Base-by-base conservation (phyloP, 2,797 vertebrate species). In the Pogonophryne albipinna region DNA sequence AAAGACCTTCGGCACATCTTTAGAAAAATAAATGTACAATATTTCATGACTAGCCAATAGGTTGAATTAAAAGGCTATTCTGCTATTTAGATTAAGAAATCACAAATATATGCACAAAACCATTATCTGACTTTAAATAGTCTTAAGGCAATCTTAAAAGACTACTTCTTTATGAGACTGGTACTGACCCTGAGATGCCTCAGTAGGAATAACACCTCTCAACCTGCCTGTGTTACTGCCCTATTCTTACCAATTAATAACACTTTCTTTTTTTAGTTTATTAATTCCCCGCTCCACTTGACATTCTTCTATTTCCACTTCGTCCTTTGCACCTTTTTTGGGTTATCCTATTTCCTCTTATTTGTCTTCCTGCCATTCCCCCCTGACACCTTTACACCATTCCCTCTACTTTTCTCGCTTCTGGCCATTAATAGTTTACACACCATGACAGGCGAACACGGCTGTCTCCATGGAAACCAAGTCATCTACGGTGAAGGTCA, bases 221-320 rank as follows among this genome's bases (percentile, higher is more conserved):
- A 66, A 79, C 58, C 65, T 17, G 27, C 49, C 66, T 51, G 7
- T 70, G 67, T 65, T 69, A 51, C 59, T 42, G 44, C 12, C 15
- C 60, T 46, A 7, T 45, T 86, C 64, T 31, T 14, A 66, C 71
- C 63, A 79, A 66, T 87, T 79, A 88, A 57, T 56, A 58, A 11
- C 55, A 70, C 51, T 52, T 7, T 38, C 34, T 38, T 38, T 9
- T 38, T 38, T 38, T 38, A 6, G 6, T 53, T 12, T 17, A 34
- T 17, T 47, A 57, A 42, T 34, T 27, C 34, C 10, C n/a, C 23
- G 7, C 17, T 64, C 27, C 1, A 59, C 20, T 65, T 56, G 53
- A 64, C 38, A 64, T 42, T 46, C n/a, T 58, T 63, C 46, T 41
- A 3, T 63, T 23, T 41, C 41, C 17, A 16, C n/a, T 64, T 45